These are phyloP conservation scores for Oncorhynchus masou DNA, from an alignment of 2,113 vertebrate genomes.

Conservation along the genomic window DNA sequence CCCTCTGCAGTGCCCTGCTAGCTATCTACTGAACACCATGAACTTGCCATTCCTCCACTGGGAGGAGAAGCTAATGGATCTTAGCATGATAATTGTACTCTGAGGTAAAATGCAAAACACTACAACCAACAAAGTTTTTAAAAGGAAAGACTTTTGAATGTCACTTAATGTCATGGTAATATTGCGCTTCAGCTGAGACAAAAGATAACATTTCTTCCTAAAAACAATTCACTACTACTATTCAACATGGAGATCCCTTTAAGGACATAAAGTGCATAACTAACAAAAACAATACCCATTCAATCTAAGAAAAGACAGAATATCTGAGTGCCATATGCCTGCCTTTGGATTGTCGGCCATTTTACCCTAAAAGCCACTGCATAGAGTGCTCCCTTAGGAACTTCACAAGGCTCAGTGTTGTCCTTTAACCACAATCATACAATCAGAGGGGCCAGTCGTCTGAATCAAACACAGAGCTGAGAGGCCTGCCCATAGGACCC, in stretches of 20 bases:
- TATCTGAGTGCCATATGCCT: conserved; percentile 2
- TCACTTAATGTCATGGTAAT: neutral
- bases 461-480: conserved; percentile 58
- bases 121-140: neutral
- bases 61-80: conserved; percentile 38
- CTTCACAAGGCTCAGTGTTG: neutral
- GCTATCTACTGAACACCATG: too few relatives aligned
- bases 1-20: too few relatives aligned
- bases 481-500: conserved; percentile 48
- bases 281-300: neutral
- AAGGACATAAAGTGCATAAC: neutral
- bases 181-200: neutral
- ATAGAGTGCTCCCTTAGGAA: conserved; percentile 17
- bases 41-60: conserved; percentile 11
- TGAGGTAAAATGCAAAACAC: conserved; percentile 9
- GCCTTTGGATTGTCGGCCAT: neutral
- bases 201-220: neutral
- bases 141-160: neutral
- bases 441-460: conserved; percentile 48
- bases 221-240: neutral
- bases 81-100: conserved; percentile 27
- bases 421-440: conserved; percentile 57
- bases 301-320: neutral
- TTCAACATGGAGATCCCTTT: neutral
- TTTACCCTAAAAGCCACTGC: conserved; percentile 25